These are phyloP conservation scores for Mesorhabditis belari DNA, from an alignment of 2,888 invertebrate species.

Conservation along the genomic window DNA sequence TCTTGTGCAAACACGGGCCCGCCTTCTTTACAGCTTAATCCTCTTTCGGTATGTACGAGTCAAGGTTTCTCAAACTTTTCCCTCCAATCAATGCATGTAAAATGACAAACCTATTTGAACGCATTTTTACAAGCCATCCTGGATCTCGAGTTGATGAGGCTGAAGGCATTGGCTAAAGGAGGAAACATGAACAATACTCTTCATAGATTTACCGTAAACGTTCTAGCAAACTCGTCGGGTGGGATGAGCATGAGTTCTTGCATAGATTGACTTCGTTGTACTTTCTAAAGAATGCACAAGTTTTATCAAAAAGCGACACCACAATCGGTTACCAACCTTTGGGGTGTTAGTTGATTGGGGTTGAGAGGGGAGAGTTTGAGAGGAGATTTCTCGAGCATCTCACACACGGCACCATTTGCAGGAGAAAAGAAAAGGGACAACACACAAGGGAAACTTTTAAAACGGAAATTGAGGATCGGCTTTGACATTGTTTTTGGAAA, in stretches of 20 bases:
- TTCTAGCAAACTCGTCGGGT: slow-evolving; percentile 10
- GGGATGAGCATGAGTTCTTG: slow-evolving; percentile 13
- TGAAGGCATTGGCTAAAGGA: slow-evolving; percentile 8
- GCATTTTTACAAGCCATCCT: slow-evolving; percentile 36
- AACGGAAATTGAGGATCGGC: too few species aligned
- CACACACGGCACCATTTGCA: slow-evolving; percentile 1
- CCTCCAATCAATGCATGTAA: too few species aligned
- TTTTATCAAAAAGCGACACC: not conserved
- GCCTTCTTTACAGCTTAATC: not conserved
- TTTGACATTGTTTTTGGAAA: too few species aligned
- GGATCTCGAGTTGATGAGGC: slow-evolving; percentile 22
- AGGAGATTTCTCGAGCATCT: not conserved
- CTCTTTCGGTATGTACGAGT: not conserved
- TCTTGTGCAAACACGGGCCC: not conserved
- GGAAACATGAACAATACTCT: not conserved
- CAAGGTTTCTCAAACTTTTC: too few species aligned
- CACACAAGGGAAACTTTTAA: too few species aligned
- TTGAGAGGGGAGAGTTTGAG: slow-evolving; percentile 5
- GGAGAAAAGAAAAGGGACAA: not conserved
- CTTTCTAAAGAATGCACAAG: slow-evolving; percentile 6
- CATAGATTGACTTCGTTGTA: slow-evolving; percentile 19
- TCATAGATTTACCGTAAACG: slow-evolving; percentile 2
- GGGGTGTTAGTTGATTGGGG: slow-evolving; percentile 3
- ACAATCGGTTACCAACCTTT: not conserved
- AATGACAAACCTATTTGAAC: slow-evolving; percentile 31